Evolutionary conservation across 2,113 vertebrate species (phyloP).

Genomic region (Polypterus bichir): DNA sequence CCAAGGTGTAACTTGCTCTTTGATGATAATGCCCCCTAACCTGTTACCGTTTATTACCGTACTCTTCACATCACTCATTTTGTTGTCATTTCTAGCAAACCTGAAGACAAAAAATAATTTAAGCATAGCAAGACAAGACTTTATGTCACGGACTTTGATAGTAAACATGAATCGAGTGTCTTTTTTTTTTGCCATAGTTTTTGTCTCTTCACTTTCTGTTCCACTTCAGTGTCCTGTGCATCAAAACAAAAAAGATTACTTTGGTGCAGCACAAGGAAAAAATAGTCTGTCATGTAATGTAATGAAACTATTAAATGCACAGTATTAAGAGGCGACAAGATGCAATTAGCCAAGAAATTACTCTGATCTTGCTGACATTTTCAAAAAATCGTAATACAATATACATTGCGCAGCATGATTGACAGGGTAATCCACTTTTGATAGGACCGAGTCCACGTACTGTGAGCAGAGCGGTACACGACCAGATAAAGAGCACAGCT

Average conservation of each 20-base stretch:
- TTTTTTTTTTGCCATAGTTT: no score
- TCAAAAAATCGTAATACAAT: conserved; percentile 97
- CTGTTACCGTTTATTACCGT: no score
- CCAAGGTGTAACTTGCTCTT: no score
- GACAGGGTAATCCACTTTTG: conserved; percentile 99
- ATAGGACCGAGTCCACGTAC: conserved; percentile 82
- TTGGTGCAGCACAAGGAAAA: conserved; percentile 27
- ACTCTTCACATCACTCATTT: no score
- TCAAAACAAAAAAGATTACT: conserved; percentile 1
- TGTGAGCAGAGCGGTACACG: conserved; percentile 71
- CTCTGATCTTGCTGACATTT: conserved; percentile 99
- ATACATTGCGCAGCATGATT: conserved; percentile 76
- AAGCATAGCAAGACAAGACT: no score
- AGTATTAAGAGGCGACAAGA: conserved; percentile 95
- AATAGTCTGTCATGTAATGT: conserved; percentile 76
- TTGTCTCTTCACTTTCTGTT: no score
- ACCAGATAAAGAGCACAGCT: conserved; percentile 98
- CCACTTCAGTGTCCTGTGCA: no score
- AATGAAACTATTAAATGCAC: conserved; percentile 95
- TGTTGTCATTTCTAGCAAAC: no score
- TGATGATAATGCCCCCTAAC: no score
- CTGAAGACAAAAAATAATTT: no score
- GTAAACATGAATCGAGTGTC: no score
- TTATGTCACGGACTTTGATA: no score
- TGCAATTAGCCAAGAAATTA: conserved; percentile 99